Conservation (phyloP, 1,140 invertebrate species). For the Drosophila sulfurigaster region DNA sequence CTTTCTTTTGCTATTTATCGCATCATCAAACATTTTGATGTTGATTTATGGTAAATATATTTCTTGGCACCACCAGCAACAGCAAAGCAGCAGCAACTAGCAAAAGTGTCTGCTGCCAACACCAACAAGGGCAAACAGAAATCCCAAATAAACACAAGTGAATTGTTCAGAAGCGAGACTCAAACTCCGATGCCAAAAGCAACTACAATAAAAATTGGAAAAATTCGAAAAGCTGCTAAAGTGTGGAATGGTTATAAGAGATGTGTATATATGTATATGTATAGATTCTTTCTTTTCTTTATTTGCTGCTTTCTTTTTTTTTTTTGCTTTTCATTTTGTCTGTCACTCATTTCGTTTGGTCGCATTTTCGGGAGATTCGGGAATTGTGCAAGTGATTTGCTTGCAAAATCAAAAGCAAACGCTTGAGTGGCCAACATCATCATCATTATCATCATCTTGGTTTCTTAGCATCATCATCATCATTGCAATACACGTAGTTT, state of each 20-base stretch:
- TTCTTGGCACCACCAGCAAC: slow-evolving; percentile 61
- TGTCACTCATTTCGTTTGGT: slow-evolving; percentile 57
- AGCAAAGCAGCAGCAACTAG: slow-evolving; percentile 33
- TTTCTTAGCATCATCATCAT: slow-evolving; percentile 8
- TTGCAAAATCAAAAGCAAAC: slow-evolving; percentile 58
- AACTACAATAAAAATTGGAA: slow-evolving; percentile 44
- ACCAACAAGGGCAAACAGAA: slow-evolving; percentile 72
- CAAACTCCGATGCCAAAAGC: slow-evolving; percentile 3
- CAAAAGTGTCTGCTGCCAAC: slow-evolving; percentile 46
- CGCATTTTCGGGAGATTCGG: slow-evolving; percentile 60
- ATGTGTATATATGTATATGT: slow-evolving; percentile 1
- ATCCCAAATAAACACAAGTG: slow-evolving; percentile 70
- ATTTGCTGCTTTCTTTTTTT: no score
- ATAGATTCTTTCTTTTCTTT: not conserved
- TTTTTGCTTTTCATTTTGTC: slow-evolving; percentile 28
- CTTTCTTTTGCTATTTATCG: slow-evolving; percentile 76
- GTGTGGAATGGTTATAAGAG: slow-evolving; percentile 44
- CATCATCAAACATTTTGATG: slow-evolving; percentile 83
- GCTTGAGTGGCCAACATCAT: slow-evolving; percentile 50
- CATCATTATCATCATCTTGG: slow-evolving; percentile 6
- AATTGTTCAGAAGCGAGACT: slow-evolving; percentile 34
- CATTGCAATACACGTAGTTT: slow-evolving; percentile 59
- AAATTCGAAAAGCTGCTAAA: slow-evolving; percentile 36
- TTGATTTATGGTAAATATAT: slow-evolving; percentile 83
- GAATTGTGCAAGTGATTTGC: slow-evolving; percentile 71